Conservation (phyloP, 53 echinoderm and acorn worm species). For the Stichopus horrens region DNA sequence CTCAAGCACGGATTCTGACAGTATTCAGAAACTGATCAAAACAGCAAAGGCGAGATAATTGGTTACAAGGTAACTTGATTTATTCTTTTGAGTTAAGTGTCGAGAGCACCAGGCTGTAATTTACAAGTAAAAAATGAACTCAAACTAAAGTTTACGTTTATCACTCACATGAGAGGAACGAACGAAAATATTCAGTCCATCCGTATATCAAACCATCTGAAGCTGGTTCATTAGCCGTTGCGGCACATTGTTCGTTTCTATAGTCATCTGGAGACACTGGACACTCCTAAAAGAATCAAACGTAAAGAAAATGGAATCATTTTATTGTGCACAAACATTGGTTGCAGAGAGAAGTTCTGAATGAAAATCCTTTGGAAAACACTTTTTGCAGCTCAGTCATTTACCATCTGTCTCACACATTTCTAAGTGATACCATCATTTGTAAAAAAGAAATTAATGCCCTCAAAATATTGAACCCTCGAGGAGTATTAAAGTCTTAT, state of each 20-base stretch:
- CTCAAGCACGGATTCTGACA: conserved; percentile 28
- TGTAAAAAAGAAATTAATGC: not conserved
- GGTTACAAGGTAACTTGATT: not conserved
- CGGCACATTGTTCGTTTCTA: conserved; percentile 24
- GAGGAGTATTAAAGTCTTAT: not conserved
- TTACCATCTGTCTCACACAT: not conserved
- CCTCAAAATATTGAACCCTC: not conserved
- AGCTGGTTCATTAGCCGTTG: not conserved
- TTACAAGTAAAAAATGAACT: too few relatives aligned
- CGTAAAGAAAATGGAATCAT: not conserved
- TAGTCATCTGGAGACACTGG: conserved; percentile 27
- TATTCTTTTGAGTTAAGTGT: not conserved
- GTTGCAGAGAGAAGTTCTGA: not conserved
- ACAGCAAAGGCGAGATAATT: not conserved
- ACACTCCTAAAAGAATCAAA: not conserved
- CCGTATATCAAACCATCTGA: conserved; percentile 23
- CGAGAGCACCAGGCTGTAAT: not conserved
- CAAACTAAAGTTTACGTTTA: not conserved
- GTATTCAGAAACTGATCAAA: not conserved
- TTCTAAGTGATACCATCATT: not conserved
- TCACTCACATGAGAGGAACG: not conserved
- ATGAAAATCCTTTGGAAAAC: not conserved
- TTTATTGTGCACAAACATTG: not conserved
- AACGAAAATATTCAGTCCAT: not conserved
- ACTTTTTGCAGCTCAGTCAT: not conserved